Evolutionary conservation across 2,888 invertebrate species (phyloP).

Genomic region (Tetheella fluctuosa): DNA sequence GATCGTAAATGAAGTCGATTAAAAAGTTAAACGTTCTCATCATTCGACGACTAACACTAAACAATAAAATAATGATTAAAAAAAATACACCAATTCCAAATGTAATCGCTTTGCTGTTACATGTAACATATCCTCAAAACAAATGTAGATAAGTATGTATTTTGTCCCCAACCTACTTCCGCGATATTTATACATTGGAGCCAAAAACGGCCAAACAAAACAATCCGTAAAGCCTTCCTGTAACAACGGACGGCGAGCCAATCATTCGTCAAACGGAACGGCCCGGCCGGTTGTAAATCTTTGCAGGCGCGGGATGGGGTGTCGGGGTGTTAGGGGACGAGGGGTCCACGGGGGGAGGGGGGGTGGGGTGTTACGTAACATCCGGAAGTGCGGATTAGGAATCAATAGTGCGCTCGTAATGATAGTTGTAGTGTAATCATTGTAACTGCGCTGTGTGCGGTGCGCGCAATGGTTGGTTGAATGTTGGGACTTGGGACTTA

Average conservation of each 20-base stretch:
- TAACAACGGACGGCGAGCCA: slow-evolving; percentile 68
- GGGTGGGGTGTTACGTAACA: slow-evolving; percentile 72
- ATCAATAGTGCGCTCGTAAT: slow-evolving; percentile 83
- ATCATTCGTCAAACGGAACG: slow-evolving; percentile 78
- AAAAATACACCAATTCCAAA: neutral
- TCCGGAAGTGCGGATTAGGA: slow-evolving; percentile 84
- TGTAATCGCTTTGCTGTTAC: slow-evolving; percentile 8
- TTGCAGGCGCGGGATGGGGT: slow-evolving; percentile 47
- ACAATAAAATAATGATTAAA: neutral
- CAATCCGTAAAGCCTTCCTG: slow-evolving; percentile 61
- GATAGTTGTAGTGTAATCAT: slow-evolving; percentile 81
- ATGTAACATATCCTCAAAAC: neutral
- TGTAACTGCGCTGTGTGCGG: slow-evolving; percentile 65
- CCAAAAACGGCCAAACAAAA: slow-evolving; percentile 57
- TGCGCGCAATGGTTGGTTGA: slow-evolving; percentile 10
- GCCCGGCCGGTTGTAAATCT: slow-evolving; percentile 76
- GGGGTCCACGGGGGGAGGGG: slow-evolving; percentile 29
- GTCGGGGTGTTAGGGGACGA: slow-evolving; percentile 35
- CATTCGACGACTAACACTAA: too few species aligned
- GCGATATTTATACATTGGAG: slow-evolving; percentile 12
- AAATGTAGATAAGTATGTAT: slow-evolving; percentile 12
- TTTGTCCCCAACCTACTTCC: slow-evolving; percentile 13
- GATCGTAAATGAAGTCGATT: too few species aligned
- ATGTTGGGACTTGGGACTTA: neutral
- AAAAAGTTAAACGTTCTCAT: too few species aligned